Conservation (phyloP, 2,113 vertebrate species). For the Myrmecobius fasciatus region DNA sequence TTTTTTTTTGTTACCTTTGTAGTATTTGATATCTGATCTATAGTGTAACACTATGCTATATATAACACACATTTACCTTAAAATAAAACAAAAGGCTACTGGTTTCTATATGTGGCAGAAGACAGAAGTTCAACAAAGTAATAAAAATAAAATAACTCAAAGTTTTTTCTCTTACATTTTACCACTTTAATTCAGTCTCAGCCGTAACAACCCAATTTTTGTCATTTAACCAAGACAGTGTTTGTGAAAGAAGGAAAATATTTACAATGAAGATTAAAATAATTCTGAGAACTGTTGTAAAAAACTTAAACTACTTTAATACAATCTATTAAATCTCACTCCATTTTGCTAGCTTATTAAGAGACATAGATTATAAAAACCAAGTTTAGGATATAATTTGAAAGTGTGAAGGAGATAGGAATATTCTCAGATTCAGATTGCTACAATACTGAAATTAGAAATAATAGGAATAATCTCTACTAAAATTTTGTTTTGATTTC, state of each 20-base stretch:
- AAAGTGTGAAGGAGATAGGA: not conserved
- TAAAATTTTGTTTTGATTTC: not conserved
- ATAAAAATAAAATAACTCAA: conserved; percentile 25
- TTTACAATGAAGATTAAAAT: conserved; percentile 30
- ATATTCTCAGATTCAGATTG: conserved; percentile 14
- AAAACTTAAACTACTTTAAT: not conserved
- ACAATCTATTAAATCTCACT: conserved; percentile 31
- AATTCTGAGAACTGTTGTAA: not conserved
- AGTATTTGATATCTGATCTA: conserved; percentile 29
- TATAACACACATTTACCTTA: conserved; percentile 10
- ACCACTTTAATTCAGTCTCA: conserved; percentile 3
- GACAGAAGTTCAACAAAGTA: not conserved
- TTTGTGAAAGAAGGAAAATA: conserved; percentile 30
- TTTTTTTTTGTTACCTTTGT: conserved; percentile 3
- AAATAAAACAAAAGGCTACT: not conserved
- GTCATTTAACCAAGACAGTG: conserved; percentile 14
- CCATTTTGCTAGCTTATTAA: conserved; percentile 11
- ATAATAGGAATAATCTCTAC: not conserved
- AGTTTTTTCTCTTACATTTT: conserved; percentile 22
- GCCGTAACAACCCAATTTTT: not conserved
- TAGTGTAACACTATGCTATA: conserved; percentile 4
- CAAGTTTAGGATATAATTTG: conserved; percentile 17
- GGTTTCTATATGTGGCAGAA: conserved; percentile 13
- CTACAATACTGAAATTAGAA: not conserved
- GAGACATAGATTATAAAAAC: not conserved